Base-by-base conservation (phyloP, 2,888 invertebrate genomes). In the Heliconius ismenius region DNA sequence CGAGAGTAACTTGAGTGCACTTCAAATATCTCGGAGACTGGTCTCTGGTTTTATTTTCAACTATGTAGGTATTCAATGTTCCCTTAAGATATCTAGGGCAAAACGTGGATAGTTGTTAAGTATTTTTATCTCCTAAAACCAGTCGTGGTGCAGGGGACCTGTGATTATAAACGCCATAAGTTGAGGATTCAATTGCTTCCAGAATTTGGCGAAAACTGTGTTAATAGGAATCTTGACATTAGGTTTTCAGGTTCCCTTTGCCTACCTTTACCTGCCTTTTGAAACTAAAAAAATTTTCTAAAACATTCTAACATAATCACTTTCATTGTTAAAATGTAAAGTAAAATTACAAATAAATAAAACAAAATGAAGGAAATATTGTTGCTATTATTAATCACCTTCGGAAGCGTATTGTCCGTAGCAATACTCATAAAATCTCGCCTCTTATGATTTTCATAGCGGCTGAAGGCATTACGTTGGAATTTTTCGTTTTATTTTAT, bases 401-500 rank as follows among this genome's bases (percentile, higher is more conserved):
- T 87, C 83, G 86, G 86, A 87, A 86, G 86, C 86, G 85, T 86
- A 85, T 87, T 85, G 87, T 85, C 84, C 86, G 83, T 83, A 85
- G 85, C 89, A 87, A 91, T 89, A 87, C 88, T 87, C 87, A 91
- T 93, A 92, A 93, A 92, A 92, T 90, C 90, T 90, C 87, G 88
- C 88, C 91, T 89, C 92, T 92, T 93, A 92, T 93, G 93, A 92
- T 92, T 93, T 91, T 92, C 91, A 91, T 92, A 88, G 91, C 89
- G 86, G 89, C 89, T 88, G 86, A 87, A 88, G 88, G 90, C 89
- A 90, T 88, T 89, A 87, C 88, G 89, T 87, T 87, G 92, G 94
- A 93, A 93, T 94, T 94, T 94, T 94, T 93, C 93, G 93, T 93
- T 93, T 93, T 94, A 94, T 93, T 94, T 94, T 94, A 94, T 93